Base-by-base conservation (phyloP, 1,140 invertebrate species). In the Plectrocnemia conspersa region DNA sequence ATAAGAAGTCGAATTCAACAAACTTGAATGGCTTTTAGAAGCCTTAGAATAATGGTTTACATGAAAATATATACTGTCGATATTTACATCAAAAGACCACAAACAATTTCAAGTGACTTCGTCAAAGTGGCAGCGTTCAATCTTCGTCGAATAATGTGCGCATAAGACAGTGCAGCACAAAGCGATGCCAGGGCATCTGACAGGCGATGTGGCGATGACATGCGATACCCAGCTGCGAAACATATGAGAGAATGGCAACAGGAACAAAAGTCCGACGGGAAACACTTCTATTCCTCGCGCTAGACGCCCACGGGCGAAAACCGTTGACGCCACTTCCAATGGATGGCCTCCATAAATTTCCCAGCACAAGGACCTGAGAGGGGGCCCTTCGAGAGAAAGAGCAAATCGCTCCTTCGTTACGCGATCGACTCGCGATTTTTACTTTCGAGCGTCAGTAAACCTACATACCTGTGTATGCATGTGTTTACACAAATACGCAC, bases 221-320 rank as follows among this genome's bases (percentile, higher is more conserved):
- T 16, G 13, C 19, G 24, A 45, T 42, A 45, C 42, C 42, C 42
- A 42, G 40, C 40, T 42, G 42, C 13, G 42, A 27, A 45, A 27
- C 42, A 27, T 45, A 45, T 23, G 24, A 45, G 22, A 45, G 15
- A 27, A 25, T 15, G 13, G 24, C 23, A 23, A 42, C 23, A 11
- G 42, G 10, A 23, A 45, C 42, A 45, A 45, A 45, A 25, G 23
- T 23, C 42, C 23, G 29, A 25, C 25, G 29, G 24, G 29, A 35
- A 11, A 13, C 16, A 35, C 32, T 4, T 11, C 3, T 3, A 11
- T 3, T 4, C 32, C 3, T 11, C 16, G 3, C 27, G 27, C n/a
- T n/a, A 29, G 27, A 35, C 11, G 32, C 16, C 32, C 16, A 35
- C n/a, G n/a, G 27, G 32, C 11, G 11, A 13, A 35, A 11, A 15